These are phyloP conservation scores for Axis porcinus DNA, from an alignment of 2,113 vertebrate genomes.

Conservation along the genomic window DNA sequence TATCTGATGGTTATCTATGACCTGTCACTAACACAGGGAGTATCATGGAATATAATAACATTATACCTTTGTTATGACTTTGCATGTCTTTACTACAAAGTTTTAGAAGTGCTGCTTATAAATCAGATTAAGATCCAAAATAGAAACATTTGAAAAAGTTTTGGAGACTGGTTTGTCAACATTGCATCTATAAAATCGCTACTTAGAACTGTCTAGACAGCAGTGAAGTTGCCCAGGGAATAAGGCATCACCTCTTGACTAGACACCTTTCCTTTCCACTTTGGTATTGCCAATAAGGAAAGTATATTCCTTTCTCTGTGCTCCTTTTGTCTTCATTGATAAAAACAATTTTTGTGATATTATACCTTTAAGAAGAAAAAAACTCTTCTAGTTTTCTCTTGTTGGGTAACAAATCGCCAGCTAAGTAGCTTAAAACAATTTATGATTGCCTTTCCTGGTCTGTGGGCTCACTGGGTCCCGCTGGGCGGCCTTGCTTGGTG, in stretches of 20 bases:
- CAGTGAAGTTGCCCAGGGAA: not conserved
- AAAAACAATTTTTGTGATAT: not conserved
- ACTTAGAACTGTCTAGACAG: not conserved
- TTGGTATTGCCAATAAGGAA: not conserved
- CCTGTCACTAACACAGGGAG: constrained; percentile 22
- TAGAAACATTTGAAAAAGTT: not conserved
- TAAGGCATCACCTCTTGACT: not conserved
- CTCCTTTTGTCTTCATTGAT: not conserved
- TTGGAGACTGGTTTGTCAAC: not conserved
- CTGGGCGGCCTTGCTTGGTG: not conserved
- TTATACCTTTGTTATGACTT: not conserved
- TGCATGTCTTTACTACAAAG: not conserved
- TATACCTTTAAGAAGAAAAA: not conserved
- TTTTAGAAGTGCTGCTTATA: not conserved
- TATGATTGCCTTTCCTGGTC: not conserved
- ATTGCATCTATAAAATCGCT: not conserved
- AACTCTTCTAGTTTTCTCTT: not conserved
- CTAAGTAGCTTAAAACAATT: not conserved
- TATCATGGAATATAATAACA: not conserved
- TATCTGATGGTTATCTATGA: constrained; percentile 21
- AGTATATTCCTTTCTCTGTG: not conserved
- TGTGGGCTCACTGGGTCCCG: not conserved
- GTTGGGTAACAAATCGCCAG: not conserved
- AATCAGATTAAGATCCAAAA: constrained; percentile 68
- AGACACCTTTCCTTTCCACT: not conserved